Base-by-base conservation (phyloP, 2,888 invertebrate genomes). In the Scaptomyza caliginosa region DNA sequence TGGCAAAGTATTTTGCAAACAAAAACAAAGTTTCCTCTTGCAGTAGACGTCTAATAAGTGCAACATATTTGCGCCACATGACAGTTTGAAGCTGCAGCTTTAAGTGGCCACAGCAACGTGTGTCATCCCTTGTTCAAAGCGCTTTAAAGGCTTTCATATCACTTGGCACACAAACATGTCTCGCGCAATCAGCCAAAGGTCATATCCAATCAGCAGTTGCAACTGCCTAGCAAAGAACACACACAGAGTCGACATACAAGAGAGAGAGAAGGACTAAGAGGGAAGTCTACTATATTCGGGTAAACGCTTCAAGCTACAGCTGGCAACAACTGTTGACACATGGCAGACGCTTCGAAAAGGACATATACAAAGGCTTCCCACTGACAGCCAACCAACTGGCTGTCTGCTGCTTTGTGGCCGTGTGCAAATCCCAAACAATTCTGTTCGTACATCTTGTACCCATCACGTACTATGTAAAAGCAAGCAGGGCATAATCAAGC, bases 151-250 rank as follows among this genome's bases (percentile, higher is more conserved):
- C 66, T 66, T 51, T 23, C 26, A 34, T 30, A 30, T 48, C 40
- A 70, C 52, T 59, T 49, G 23, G 26, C 21, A 30, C 34, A 32
- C 32, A 46, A 46, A 13, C 46, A 57, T 21, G 40, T 32, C 24
- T 21, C 58, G 49, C 49, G 63, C 70, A 72, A 86, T 77, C 75
- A 67, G 65, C 43, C 56, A 59, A 63, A 43, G 77, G 77, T 80
- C 86, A 64, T 56, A 69, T 77, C 77, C 83, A 86, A 81, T 81
- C 77, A 84, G 62, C 48, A 54, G 64, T 23, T 13, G 16, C 24
- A 11, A 30, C 23, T 8, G 56, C n/a, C 39, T 16, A 26, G 19
- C 13, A 17, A 8, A 5, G n/a, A 17, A 13, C 34, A 34, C 34
- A 34, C 3, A 30, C 16, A 24, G 23, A 1, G 24, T n/a, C 8